phyloP scores from a whole-genome alignment of 1,140 invertebrate genomes.

The Asobara japonica region DNA sequence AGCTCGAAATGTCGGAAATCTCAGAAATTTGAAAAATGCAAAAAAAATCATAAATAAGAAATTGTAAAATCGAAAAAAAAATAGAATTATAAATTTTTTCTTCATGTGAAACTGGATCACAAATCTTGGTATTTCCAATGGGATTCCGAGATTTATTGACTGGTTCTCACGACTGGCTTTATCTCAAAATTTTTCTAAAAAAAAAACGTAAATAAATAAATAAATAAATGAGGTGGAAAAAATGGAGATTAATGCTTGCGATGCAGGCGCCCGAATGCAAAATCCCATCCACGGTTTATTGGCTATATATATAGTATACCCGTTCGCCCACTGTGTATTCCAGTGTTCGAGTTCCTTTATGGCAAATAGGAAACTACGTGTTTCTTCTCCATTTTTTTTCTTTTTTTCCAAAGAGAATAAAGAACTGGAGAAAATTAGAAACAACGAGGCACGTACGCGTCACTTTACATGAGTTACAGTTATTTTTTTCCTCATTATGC shows the following conservation, averaged over 20 bases:
- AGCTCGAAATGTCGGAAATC: no score
- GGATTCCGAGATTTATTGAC: neutral
- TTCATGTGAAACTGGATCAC: neutral
- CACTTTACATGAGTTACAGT: conserved; percentile 20
- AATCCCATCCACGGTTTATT: neutral
- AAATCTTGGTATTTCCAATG: neutral
- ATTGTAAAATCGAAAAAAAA: no score
- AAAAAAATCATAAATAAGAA: no score
- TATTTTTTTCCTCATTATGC: conserved; percentile 28
- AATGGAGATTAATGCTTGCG: neutral
- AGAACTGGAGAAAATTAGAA: neutral
- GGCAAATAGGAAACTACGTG: neutral
- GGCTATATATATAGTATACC: neutral
- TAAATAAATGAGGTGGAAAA: neutral
- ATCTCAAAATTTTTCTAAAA: neutral
- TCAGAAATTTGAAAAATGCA: no score
- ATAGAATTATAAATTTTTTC: no score
- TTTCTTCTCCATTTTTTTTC: neutral
- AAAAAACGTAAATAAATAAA: neutral
- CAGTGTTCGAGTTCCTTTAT: conserved; percentile 2
- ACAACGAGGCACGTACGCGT: neutral
- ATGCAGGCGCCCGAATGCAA: neutral
- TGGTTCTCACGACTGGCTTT: neutral
- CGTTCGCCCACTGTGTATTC: conserved; percentile 26
- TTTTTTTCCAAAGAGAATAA: neutral